These are phyloP conservation scores for Arion vulgaris DNA, from an alignment of 1,140 invertebrate genomes.

Conservation along the genomic window DNA sequence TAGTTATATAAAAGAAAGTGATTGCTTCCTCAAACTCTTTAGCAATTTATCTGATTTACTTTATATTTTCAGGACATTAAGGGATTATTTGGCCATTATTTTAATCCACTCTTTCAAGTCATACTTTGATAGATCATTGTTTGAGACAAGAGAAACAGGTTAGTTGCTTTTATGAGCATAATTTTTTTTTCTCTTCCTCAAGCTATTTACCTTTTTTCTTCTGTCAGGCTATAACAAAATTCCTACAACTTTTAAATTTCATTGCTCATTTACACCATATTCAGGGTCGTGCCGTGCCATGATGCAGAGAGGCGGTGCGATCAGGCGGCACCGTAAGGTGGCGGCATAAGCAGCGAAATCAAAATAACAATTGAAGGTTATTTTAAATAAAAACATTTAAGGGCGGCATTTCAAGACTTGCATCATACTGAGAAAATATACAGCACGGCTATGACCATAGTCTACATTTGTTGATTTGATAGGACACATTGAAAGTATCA, in stretches of 20 bases:
- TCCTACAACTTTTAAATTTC: neutral
- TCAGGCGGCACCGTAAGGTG: too few relatives aligned
- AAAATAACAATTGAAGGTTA: too few relatives aligned
- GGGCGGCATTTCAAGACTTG: too few relatives aligned
- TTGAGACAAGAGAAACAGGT: constrained; percentile 48
- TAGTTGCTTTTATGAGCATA: neutral
- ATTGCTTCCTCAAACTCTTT: neutral
- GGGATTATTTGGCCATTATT: constrained; percentile 49
- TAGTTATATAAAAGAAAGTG: neutral
- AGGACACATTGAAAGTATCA: neutral
- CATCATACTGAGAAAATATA: too few relatives aligned
- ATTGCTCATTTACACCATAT: neutral
- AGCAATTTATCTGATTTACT: neutral
- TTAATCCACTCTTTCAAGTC: constrained; percentile 49
- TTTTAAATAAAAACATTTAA: too few relatives aligned
- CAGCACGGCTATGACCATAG: too few relatives aligned
- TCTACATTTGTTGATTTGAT: neutral
- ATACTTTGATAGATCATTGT: constrained; percentile 47
- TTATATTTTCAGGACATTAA: constrained; percentile 45
- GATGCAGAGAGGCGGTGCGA: too few relatives aligned
- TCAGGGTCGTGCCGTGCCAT: too few relatives aligned
- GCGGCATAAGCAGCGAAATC: too few relatives aligned
- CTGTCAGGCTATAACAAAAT: neutral
- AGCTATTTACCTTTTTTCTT: neutral
- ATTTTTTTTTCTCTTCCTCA: neutral